Conservation (phyloP, 2,797 vertebrate genomes). For the Chiloscyllium punctatum region DNA sequence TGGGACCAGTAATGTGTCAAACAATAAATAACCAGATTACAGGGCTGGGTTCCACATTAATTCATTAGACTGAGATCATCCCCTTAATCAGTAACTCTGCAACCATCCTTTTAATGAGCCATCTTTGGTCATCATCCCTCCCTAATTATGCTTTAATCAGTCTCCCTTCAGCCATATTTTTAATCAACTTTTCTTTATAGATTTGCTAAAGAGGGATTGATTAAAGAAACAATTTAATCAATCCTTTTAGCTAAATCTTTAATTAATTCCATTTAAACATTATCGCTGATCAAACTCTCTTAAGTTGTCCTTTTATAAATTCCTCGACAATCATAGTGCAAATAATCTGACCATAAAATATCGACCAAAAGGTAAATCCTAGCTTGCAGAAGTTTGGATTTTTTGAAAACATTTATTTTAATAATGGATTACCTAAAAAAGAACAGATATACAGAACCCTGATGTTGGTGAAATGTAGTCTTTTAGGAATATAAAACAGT, state of each 20-base stretch:
- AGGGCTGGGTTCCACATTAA: not conserved
- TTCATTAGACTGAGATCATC: not conserved
- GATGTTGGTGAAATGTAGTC: not conserved
- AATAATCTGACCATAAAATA: not conserved
- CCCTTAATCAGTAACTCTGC: not conserved
- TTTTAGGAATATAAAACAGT: not conserved
- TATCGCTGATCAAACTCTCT: not conserved
- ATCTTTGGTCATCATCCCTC: not conserved
- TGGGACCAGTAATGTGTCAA: not conserved
- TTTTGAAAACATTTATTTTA: not conserved
- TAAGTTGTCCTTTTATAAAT: not conserved
- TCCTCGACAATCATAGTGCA: not conserved
- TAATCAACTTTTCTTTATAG: not conserved
- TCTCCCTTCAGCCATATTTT: not conserved
- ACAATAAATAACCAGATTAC: slow-evolving; percentile 23
- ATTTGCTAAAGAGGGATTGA: not conserved
- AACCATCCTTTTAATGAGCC: not conserved
- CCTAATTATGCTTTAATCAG: not conserved
- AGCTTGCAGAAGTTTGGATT: not conserved
- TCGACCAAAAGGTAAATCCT: not conserved
- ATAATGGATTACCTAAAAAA: not conserved
- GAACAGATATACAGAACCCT: not conserved
- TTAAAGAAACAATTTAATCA: not conserved
- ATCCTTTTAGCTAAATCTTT: not conserved
- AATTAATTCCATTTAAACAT: not conserved